phyloP scores from a whole-genome alignment of 2,797 vertebrate species.

The Thripadectes ignobilis region DNA sequence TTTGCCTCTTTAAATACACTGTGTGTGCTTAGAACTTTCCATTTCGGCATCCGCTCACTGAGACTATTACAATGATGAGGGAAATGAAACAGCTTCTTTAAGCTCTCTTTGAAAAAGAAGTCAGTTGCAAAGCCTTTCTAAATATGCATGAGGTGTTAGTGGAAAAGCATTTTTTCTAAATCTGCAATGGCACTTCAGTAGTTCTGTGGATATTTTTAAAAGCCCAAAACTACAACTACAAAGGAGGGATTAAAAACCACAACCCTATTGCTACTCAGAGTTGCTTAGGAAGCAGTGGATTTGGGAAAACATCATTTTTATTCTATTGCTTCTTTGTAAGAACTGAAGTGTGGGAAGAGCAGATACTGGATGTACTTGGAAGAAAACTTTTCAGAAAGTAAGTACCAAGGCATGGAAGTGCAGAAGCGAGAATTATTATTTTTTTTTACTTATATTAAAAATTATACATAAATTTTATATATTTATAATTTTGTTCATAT shows the following conservation, averaged over 20 bases:
- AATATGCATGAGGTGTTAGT: background rate
- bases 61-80: background rate
- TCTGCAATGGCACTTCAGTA: background rate
- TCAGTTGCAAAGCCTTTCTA: background rate
- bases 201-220: background rate
- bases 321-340: background rate
- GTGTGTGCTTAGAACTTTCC: constrained; percentile 1
- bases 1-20: background rate
- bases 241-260: background rate
- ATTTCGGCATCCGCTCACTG: background rate
- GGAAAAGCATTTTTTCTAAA: constrained; percentile 21
- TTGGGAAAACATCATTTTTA: background rate
- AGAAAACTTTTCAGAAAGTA: background rate
- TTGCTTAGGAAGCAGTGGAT: constrained; percentile 12
- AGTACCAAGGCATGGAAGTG: background rate
- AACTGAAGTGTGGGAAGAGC: background rate
- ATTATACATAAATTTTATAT: rapidly evolving
- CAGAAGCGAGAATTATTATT: background rate
- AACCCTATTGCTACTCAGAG: background rate
- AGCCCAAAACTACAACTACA: background rate
- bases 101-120: background rate
- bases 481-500: background rate
- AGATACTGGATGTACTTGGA: background rate
- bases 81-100: constrained; percentile 7
- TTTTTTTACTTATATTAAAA: background rate